A percentile compares a stretch with the other conserved stretches of the same genome.
Evolutionary conservation across 2,113 vertebrate species (phyloP).

Genomic region (Pedionomus torquatus): DNA sequence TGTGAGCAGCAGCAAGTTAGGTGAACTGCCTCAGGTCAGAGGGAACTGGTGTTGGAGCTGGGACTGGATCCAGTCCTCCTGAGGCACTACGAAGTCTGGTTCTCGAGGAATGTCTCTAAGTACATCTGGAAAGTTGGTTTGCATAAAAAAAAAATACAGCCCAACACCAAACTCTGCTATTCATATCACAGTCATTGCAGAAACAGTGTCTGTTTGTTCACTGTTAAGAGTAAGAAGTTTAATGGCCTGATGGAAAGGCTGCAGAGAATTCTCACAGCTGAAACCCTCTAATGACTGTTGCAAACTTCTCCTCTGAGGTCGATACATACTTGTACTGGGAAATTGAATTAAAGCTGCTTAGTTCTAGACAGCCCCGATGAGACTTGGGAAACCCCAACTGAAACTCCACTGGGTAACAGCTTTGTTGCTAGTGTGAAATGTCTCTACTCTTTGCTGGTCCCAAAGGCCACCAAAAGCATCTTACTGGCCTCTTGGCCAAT

Average conservation of each 20-base stretch:
- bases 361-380: background rate
- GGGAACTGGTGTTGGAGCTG: background rate
- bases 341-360: background rate
- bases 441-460: background rate
- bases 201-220: background rate
- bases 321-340: background rate
- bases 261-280: background rate
- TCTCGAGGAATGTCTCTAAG: background rate
- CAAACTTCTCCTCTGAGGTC: background rate
- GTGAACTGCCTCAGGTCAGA: background rate
- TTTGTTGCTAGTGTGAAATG: background rate
- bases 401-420: background rate
- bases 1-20: background rate
- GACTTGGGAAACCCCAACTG: background rate
- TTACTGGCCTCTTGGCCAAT: fast-evolving
- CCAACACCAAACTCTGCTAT: background rate
- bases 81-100: background rate
- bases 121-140: constrained; percentile 3
- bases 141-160: background rate
- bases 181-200: background rate
- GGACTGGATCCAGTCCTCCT: background rate
- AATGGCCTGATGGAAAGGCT: background rate
- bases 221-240: background rate
- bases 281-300: background rate
- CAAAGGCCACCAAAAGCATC: background rate